Percentiles rank a stretch among this genome's conserved stretches.
phyloP scores from a whole-genome alignment of 1,140 invertebrate genomes.

The Grapholita molesta region DNA sequence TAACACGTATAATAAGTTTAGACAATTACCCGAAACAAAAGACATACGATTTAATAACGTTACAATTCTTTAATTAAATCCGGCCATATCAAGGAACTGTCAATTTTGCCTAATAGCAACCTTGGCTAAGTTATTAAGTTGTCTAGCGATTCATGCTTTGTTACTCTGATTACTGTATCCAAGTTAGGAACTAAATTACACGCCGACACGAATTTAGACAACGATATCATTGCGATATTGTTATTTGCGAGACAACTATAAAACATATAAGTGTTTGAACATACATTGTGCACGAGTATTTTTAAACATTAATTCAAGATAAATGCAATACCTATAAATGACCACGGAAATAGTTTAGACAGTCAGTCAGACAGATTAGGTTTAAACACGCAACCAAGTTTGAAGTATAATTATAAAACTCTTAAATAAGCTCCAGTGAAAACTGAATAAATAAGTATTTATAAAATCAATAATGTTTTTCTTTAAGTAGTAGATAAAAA shows the following conservation, averaged over 20 bases:
- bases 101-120: slow-evolving; percentile 5
- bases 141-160: not conserved
- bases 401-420: too few species aligned
- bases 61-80: slow-evolving; percentile 2
- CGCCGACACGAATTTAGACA: not conserved
- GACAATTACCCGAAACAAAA: not conserved
- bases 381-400: too few species aligned
- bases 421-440: too few species aligned
- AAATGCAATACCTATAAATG: not conserved
- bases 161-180: not conserved
- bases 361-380: not conserved
- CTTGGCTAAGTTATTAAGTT: not conserved
- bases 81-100: slow-evolving; percentile 4
- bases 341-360: too few species aligned
- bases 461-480: too few species aligned
- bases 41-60: not conserved
- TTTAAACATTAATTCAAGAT: not conserved
- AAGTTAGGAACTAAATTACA: not conserved
- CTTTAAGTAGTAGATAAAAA: not conserved
- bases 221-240: not conserved
- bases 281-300: too few species aligned
- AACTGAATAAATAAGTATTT: too few species aligned
- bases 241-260: too few species aligned
- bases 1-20: not conserved
- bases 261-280: too few species aligned